Conservation (phyloP, 1,140 invertebrate genomes). For the Caenorhabditis inopinata region DNA sequence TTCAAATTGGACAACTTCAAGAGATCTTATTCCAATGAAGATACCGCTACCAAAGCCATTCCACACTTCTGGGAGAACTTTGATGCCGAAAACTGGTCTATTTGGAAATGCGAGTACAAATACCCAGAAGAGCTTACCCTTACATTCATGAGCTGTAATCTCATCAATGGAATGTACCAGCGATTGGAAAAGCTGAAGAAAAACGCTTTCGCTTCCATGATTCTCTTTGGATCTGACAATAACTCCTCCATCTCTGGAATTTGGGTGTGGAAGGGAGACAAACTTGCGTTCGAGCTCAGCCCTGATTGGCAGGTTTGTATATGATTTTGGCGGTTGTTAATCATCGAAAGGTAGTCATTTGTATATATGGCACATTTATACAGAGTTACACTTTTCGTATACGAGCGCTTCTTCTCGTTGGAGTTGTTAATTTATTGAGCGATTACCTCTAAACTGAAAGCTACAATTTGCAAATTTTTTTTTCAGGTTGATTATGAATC, state of each 20-base stretch:
- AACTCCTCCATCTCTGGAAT: conserved; percentile 89
- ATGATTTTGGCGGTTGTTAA: neutral
- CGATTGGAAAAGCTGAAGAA: conserved; percentile 96
- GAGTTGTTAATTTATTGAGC: conserved; percentile 5
- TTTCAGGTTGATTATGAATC: conserved; percentile 84
- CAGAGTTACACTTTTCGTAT: conserved; percentile 44
- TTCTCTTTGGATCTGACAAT: conserved; percentile 88
- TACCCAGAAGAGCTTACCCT: conserved; percentile 87
- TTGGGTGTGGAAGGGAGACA: conserved; percentile 93
- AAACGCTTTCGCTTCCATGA: conserved; percentile 87
- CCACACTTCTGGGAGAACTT: conserved; percentile 99
- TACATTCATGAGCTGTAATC: conserved; percentile 93
- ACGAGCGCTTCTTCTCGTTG: conserved; percentile 41
- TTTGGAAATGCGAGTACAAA: conserved; percentile 96
- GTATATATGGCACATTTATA: neutral
- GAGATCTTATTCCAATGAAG: conserved; percentile 92
- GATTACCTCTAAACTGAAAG: conserved; percentile 23
- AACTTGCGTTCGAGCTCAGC: conserved; percentile 82
- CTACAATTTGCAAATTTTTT: neutral
- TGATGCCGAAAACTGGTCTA: conserved; percentile 91
- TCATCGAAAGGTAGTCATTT: conserved; percentile 26
- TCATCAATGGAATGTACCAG: conserved; percentile 93
- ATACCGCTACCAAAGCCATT: conserved; percentile 81
- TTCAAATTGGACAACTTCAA: conserved; percentile 98
- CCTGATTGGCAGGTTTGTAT: conserved; percentile 70